phyloP scores from a whole-genome alignment of 2,797 vertebrate species.

The Sebastes kiyomatsui region DNA sequence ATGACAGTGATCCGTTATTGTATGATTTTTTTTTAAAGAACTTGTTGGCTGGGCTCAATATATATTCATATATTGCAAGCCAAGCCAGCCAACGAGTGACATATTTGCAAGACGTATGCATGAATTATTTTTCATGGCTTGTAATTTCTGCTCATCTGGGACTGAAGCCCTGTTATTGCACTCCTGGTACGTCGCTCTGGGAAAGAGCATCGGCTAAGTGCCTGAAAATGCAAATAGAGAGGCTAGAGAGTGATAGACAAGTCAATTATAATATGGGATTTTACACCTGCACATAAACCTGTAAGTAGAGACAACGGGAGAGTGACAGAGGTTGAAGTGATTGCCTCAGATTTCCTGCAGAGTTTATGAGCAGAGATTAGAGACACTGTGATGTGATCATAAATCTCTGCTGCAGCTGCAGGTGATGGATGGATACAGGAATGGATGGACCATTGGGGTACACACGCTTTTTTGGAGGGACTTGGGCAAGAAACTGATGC shows the following conservation, averaged over 20 bases:
- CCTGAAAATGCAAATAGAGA: constrained; percentile 18
- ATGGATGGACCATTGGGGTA: background rate
- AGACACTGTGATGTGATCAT: constrained; percentile 33
- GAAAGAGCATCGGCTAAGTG: background rate
- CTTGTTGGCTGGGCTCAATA: background rate
- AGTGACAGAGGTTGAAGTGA: constrained; percentile 46
- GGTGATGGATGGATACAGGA: constrained; percentile 42
- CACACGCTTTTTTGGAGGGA: background rate
- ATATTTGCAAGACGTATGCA: background rate
- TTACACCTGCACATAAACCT: constrained; percentile 51
- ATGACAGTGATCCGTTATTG: background rate
- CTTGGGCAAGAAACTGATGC: constrained; percentile 1
- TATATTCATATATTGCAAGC: background rate
- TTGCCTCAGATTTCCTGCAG: constrained; percentile 43
- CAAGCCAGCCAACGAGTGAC: background rate
- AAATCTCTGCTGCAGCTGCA: constrained; percentile 38
- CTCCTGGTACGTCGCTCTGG: background rate
- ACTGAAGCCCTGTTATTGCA: background rate
- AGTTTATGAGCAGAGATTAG: constrained; percentile 59
- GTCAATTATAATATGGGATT: constrained; percentile 29
- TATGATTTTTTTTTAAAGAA: background rate
- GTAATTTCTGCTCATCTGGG: background rate
- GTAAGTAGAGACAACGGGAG: constrained; percentile 40
- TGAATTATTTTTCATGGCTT: background rate
- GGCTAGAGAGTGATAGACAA: background rate